Conservation (phyloP, 2,113 vertebrate species). For the Elaphurus davidianus region DNA sequence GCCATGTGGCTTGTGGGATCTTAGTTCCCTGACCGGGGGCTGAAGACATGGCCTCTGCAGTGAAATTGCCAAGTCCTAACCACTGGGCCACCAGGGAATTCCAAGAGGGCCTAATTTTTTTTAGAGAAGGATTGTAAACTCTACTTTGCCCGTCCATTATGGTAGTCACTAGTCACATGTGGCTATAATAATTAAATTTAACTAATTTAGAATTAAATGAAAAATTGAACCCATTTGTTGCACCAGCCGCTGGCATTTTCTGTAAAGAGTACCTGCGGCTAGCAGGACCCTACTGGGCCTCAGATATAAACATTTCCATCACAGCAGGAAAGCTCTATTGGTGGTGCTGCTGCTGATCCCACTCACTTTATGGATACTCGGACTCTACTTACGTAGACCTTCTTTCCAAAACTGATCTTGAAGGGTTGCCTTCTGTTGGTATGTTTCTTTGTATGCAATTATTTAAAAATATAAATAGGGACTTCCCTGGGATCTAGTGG, state of each 20-base stretch:
- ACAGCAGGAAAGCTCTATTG: neutral
- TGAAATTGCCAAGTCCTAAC: neutral
- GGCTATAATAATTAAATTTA: neutral
- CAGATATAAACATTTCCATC: neutral
- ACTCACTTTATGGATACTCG: neutral
- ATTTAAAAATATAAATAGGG: neutral
- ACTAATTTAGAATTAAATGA: slow-evolving; percentile 1
- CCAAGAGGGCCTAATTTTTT: neutral
- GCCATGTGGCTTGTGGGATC: neutral
- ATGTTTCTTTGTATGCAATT: neutral
- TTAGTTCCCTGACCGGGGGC: neutral
- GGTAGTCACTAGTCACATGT: neutral
- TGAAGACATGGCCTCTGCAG: neutral
- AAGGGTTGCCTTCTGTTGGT: neutral
- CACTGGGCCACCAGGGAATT: neutral
- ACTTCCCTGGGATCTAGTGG: neutral
- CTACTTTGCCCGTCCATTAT: neutral
- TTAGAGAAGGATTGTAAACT: neutral
- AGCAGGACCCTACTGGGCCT: neutral
- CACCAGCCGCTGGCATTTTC: neutral
- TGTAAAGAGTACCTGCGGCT: neutral
- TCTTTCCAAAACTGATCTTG: neutral
- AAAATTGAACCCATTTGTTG: neutral
- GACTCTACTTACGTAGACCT: neutral
- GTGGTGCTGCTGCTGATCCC: neutral